A percentile compares a stretch with the other conserved stretches of the same genome.
phyloP scores from a whole-genome alignment of 2,113 vertebrate species.

The Eclectus roratus region DNA sequence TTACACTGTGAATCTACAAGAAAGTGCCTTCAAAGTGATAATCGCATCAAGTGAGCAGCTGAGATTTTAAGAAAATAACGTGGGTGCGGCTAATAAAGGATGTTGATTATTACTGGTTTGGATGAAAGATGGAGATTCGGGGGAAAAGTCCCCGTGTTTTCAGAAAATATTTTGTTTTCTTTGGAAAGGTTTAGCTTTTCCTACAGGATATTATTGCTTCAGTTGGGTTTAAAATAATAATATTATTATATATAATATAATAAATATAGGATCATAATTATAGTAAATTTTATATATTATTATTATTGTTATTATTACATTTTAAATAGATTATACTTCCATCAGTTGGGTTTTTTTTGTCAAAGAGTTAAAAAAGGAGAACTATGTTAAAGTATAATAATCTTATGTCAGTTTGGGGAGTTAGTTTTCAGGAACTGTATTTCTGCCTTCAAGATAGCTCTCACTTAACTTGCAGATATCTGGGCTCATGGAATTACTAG shows the following conservation, averaged over 20 bases:
- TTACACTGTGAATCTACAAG: not conserved
- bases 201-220: not conserved
- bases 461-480: not conserved
- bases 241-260: not conserved
- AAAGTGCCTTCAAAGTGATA: not conserved
- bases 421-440: not conserved
- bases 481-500: not conserved
- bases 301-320: not conserved
- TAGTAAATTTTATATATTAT: not conserved
- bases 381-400: not conserved
- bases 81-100: rapidly evolving
- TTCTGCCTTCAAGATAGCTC: not conserved
- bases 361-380: not conserved
- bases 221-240: not conserved
- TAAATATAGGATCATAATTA: not conserved
- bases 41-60: not conserved
- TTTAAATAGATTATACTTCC: not conserved
- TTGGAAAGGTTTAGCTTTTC: not conserved
- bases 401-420: not conserved
- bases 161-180: not conserved
- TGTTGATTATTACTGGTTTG: not conserved
- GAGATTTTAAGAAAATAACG: not conserved
- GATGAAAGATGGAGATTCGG: not conserved
- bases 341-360: not conserved
- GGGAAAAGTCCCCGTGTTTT: rapidly evolving